Evolutionary conservation across 1,140 invertebrate genomes (phyloP).

Genomic region (Diabrotica virgifera): DNA sequence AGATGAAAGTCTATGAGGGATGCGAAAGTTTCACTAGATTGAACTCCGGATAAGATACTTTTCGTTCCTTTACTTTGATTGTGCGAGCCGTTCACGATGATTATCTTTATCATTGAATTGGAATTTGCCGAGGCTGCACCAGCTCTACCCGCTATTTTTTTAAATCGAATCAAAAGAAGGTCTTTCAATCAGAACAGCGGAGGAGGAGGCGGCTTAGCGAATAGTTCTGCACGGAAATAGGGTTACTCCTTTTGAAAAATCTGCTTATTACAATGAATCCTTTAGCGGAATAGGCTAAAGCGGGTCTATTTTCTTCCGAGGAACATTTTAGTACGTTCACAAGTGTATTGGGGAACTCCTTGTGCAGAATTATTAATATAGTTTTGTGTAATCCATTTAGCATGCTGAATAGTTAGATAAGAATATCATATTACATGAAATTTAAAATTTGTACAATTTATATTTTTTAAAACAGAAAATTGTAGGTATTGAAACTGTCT

Average conservation of each 20-base stretch:
- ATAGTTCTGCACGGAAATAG: not conserved
- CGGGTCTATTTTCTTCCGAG: too few species aligned
- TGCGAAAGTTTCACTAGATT: slow-evolving; percentile 25
- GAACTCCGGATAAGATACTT: slow-evolving; percentile 22
- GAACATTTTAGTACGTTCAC: too few species aligned
- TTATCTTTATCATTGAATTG: slow-evolving; percentile 22
- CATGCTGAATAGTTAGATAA: too few species aligned
- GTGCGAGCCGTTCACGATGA: slow-evolving; percentile 29
- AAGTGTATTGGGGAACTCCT: too few species aligned
- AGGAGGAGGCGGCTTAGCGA: not conserved
- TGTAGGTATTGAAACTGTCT: too few species aligned
- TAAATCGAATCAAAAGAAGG: slow-evolving; percentile 22
- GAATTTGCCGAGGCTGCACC: slow-evolving; percentile 12
- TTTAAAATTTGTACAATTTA: too few species aligned
- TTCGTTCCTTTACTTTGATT: slow-evolving; percentile 32
- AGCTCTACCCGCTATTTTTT: not conserved
- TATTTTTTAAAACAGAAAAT: too few species aligned
- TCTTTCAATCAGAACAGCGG: slow-evolving; percentile 4
- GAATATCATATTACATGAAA: too few species aligned
- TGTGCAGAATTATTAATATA: too few species aligned
- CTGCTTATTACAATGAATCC: not conserved
- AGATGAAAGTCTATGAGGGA: slow-evolving; percentile 33
- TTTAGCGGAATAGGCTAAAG: too few species aligned
- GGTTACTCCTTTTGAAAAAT: not conserved
- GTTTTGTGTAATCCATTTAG: too few species aligned